Evolutionary conservation across 1,140 invertebrate genomes (phyloP), one percentile per base, ranked within the genome.

Genomic region (Drosophila arawakana): DNA sequence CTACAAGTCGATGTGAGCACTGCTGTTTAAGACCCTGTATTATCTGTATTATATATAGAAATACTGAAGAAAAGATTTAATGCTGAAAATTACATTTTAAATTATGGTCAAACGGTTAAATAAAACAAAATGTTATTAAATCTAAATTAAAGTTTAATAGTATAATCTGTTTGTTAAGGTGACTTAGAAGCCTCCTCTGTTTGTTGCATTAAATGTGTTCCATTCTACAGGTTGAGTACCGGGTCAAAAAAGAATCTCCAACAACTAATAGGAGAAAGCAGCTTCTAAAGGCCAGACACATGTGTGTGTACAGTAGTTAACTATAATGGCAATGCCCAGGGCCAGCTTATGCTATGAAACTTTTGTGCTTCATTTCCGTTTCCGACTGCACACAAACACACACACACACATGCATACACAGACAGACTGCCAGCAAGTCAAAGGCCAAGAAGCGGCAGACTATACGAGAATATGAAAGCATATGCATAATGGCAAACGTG

Each of bases 401-500:
- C 21, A 58, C 41, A 66, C 18, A 60, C 15, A 10, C 10, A 8
- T 11, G 52, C 10, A 55, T 25, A 46, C 49, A 34, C 43, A 47
- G 43, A 34, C 47, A 59, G 44, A 44, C 54, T 69, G 57, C 15
- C 39, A 49, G 55, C 63, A 69, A 69, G 65, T 69, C 72, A 74
- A 69, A 73, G 67, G 59, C 66, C 35, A 70, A 50, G 50, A 60
- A 54, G 61, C 60, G 54, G 37, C 61, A 54, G 49, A 69, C 15
- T 37, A 30, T 21, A 52, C 25, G 55, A 18, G 44, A 13, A 63
- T 63, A 70, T 63, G 59, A 49, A 70, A 71, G 73, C 67, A 70
- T 71, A 75, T 75, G 73, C 73, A 75, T 70, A 75, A 75, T 71
- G 59, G 73, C 73, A 75, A 70, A 63, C 73, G 67, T 75, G 73